Percentiles rank a stretch among this genome's conserved stretches.
These are phyloP conservation scores for Metellina segmentata DNA, from an alignment of 2,888 invertebrate genomes.

Conservation along the genomic window DNA sequence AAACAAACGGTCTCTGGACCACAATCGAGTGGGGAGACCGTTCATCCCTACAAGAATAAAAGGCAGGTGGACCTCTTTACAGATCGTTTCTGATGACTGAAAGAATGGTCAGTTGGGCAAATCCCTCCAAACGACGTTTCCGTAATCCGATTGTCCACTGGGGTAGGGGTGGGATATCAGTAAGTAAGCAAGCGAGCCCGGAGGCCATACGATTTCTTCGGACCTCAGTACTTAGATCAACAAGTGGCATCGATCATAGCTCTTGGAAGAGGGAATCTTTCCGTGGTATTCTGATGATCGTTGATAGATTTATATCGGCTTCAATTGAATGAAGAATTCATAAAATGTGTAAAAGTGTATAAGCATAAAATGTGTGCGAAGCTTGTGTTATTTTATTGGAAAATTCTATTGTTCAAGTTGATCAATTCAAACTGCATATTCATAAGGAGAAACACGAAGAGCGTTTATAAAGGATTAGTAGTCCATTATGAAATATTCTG, in stretches of 20 bases:
- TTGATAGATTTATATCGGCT: not conserved
- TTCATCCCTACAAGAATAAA: not conserved
- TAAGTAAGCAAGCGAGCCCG: constrained; percentile 60
- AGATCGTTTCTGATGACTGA: constrained; percentile 50
- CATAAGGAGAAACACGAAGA: too few relatives aligned
- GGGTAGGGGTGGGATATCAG: constrained; percentile 28
- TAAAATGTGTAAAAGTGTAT: too few relatives aligned
- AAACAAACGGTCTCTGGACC: too few relatives aligned
- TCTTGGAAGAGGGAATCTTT: not conserved
- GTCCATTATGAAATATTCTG: too few relatives aligned
- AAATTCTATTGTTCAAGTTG: too few relatives aligned
- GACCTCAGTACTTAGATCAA: constrained; percentile 63
- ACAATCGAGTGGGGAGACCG: too few relatives aligned
- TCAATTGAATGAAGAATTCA: not conserved
- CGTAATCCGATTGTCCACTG: constrained; percentile 72
- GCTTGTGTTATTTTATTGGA: too few relatives aligned
- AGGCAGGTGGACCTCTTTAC: not conserved
- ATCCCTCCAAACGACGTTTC: constrained; percentile 54
- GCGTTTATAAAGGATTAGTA: too few relatives aligned
- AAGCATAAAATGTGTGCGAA: too few relatives aligned
- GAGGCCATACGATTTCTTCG: constrained; percentile 64
- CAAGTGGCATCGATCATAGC: constrained; percentile 60
- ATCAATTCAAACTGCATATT: too few relatives aligned
- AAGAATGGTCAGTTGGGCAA: constrained; percentile 69
- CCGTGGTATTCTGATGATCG: not conserved